A percentile compares a stretch with the other conserved stretches of the same genome.
Conservation (phyloP, 2,113 vertebrate species). For the Callospermophilus lateralis region DNA sequence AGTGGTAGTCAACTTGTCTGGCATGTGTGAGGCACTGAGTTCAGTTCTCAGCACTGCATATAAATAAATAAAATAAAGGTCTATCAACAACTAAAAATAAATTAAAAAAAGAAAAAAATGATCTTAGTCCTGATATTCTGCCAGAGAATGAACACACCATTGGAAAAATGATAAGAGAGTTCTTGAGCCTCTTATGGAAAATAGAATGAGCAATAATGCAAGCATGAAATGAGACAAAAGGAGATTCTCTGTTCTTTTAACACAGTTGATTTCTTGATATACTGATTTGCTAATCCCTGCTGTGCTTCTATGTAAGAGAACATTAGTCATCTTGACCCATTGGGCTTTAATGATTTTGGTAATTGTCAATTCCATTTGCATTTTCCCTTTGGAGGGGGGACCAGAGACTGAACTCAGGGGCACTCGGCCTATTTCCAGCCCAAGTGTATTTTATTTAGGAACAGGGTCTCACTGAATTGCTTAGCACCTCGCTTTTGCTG, state of each 20-base stretch:
- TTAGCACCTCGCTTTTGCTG: no score
- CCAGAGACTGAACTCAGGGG: no score
- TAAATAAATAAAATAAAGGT: no score
- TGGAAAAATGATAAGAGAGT: background rate
- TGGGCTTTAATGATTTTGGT: background rate
- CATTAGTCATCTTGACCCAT: background rate
- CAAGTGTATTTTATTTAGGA: no score
- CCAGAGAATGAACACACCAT: background rate
- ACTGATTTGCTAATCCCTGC: background rate
- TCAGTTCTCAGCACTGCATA: no score
- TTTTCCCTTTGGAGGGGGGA: background rate
- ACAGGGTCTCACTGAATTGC: no score
- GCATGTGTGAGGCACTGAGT: no score
- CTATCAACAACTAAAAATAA: no score
- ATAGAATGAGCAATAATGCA: background rate
- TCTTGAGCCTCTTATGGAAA: background rate
- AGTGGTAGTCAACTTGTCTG: no score
- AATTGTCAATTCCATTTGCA: background rate
- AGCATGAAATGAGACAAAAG: background rate
- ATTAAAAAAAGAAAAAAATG: background rate
- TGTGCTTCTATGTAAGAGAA: background rate
- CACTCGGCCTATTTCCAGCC: no score
- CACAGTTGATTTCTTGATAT: background rate
- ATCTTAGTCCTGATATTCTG: background rate
- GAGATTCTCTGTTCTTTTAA: background rate